phyloP scores from a whole-genome alignment of 2,797 vertebrate genomes.

The Enteromius paludinosus region DNA sequence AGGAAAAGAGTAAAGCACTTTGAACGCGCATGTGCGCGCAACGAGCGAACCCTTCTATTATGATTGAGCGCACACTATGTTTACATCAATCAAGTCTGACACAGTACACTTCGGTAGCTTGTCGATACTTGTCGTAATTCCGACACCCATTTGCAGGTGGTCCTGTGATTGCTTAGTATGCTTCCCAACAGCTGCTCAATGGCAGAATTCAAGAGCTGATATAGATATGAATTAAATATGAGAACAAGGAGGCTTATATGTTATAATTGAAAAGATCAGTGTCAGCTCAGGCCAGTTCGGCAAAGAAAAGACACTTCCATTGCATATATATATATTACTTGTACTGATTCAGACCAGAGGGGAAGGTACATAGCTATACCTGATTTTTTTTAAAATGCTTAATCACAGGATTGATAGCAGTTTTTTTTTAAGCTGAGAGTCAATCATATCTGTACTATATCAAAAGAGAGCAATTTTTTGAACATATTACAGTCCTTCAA shows the following conservation, averaged over 20 bases:
- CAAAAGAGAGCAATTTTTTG: not conserved
- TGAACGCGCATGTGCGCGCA: not conserved
- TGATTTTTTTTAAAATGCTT: slow-evolving; percentile 2
- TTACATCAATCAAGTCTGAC: slow-evolving; percentile 43
- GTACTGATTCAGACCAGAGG: slow-evolving; percentile 6
- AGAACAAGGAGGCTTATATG: slow-evolving; percentile 23
- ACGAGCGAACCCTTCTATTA: slow-evolving; percentile 12
- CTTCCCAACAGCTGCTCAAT: slow-evolving; percentile 8
- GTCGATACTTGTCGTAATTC: slow-evolving; percentile 30
- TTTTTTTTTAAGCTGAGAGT: not conserved
- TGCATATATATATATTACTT: slow-evolving; percentile 14
- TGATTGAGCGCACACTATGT: slow-evolving; percentile 16
- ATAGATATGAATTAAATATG: slow-evolving; percentile 34
- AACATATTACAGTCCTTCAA: not conserved
- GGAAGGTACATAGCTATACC: slow-evolving; percentile 7
- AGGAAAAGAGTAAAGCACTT: not conserved
- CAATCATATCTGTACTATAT: not conserved
- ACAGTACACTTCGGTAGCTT: slow-evolving; percentile 8
- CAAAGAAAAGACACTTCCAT: not conserved
- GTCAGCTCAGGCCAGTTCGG: slow-evolving; percentile 3
- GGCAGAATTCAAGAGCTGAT: not conserved
- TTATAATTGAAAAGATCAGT: slow-evolving; percentile 33
- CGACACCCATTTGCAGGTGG: slow-evolving; percentile 32
- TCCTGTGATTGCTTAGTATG: slow-evolving; percentile 29
- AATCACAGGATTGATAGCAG: slow-evolving; percentile 1